These are phyloP conservation scores for Pica pica DNA, from an alignment of 2,113 vertebrate genomes.

Conservation along the genomic window DNA sequence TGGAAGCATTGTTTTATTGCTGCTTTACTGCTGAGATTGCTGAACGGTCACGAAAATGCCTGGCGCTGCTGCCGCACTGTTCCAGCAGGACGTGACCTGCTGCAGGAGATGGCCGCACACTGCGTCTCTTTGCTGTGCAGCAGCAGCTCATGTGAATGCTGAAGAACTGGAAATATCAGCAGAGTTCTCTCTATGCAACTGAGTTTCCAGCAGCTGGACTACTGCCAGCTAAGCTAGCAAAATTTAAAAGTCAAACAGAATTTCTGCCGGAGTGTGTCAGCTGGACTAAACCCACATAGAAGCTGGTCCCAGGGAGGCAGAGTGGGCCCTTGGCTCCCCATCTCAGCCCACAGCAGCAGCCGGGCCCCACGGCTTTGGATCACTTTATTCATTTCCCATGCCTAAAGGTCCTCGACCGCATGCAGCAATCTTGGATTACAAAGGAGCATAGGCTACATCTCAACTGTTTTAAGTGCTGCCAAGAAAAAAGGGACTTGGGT, in stretches of 20 bases:
- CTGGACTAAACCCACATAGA: background rate
- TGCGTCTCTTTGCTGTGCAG: background rate
- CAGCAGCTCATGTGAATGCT: background rate
- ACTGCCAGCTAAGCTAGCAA: background rate
- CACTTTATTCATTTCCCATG: background rate
- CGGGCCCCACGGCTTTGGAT: background rate
- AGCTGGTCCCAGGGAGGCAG: background rate
- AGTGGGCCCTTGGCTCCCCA: background rate
- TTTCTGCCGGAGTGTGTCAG: background rate
- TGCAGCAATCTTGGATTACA: slow-evolving; percentile 2
- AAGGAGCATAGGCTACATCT: background rate
- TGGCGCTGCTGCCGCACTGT: background rate
- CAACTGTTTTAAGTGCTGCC: slow-evolving; percentile 39
- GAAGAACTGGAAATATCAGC: slow-evolving; percentile 22
- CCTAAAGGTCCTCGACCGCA: background rate
- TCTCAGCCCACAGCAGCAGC: background rate
- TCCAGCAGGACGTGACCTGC: background rate
- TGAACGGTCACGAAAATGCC: background rate
- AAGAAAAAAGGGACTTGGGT: slow-evolving; percentile 24
- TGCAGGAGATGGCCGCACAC: background rate
- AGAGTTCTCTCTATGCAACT: background rate
- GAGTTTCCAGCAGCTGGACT: background rate
- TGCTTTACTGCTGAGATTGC: background rate
- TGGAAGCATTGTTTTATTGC: slow-evolving; percentile 32
- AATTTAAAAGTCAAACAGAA: background rate